Base-by-base conservation (phyloP, 1,140 invertebrate species). In the Maniola jurtina region DNA sequence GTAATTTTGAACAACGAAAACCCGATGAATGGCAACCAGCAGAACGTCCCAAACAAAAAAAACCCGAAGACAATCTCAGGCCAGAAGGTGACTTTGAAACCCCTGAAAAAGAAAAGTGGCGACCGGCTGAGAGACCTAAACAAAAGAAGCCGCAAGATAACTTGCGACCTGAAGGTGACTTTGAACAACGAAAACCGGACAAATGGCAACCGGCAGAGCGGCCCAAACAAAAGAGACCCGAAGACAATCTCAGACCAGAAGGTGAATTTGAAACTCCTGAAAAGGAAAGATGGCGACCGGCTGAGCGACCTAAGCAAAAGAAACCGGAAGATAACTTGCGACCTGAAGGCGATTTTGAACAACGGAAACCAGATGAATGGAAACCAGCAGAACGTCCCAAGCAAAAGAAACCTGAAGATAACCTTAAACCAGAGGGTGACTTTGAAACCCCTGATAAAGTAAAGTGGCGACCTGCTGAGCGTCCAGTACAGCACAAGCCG, bases 161-260 rank as follows among this genome's bases (percentile, higher is more conserved):
- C 81, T 74, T 95, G 0, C 80, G 83, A 7, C 92, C 94, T 9
- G 94, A 95, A 78, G 95, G 95, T 14, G 93, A 94, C 80, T 95
- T 93, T 76, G 92, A 92, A 68, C 72, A 73, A n/a, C 92, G 89
- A 0, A 88, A 92, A 35, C 88, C 42, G 42, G 66, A 67, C 2
- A 66, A 80, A 52, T 92, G 83, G 73, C 73, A 52, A 11, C 72
- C 62, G 14, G 68, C 68, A 15, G 72, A 73, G 52, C 38, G 63
- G 16, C 65, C 42, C 9, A 59, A 16, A 10, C 60, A 38, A 10
- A 54, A 42, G 9, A 65, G 60, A 61, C 74, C 74, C 0, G 38
- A 76, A 60, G 92, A 92, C 74, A 93, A 93, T 82, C 64, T 94
- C 0, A 85, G 72, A 65, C 89, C 92, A 0, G 92, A 93, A 76